phyloP scores from a whole-genome alignment of 2,797 vertebrate genomes.

The Cossypha dichroa region DNA sequence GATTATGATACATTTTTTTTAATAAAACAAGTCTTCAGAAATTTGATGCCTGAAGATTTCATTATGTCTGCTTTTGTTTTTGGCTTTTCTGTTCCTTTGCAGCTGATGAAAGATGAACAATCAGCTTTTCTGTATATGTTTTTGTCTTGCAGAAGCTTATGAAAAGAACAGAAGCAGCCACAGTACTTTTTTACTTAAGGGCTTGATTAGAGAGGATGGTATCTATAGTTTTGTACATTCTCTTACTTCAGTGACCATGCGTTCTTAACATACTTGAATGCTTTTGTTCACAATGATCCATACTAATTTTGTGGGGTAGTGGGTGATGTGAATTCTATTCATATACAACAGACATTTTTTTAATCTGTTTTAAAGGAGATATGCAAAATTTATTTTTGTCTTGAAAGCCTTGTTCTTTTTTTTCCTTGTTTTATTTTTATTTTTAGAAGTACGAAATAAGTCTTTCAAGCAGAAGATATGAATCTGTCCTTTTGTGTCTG shows the following conservation, averaged over 20 bases:
- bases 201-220: not conserved
- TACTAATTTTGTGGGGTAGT: not conserved
- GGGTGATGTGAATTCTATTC: not conserved
- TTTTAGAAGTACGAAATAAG: not conserved
- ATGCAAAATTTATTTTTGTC: not conserved
- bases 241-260: not conserved
- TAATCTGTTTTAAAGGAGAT: not conserved
- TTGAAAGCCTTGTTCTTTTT: not conserved
- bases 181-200: not conserved
- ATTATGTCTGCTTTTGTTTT: not conserved
- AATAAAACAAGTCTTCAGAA: not conserved
- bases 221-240: not conserved
- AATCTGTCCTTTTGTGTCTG: not conserved
- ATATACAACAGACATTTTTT: not conserved
- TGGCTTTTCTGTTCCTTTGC: not conserved
- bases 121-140: not conserved
- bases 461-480: not conserved
- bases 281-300: not conserved
- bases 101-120: not conserved
- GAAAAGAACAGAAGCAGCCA: not conserved
- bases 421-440: not conserved
- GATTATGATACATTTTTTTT: not conserved
- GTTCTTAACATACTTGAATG: not conserved
- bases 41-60: not conserved
- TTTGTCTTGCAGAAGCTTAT: not conserved